These are phyloP conservation scores for Asobara japonica DNA, from an alignment of 1,140 invertebrate genomes.

Conservation along the genomic window DNA sequence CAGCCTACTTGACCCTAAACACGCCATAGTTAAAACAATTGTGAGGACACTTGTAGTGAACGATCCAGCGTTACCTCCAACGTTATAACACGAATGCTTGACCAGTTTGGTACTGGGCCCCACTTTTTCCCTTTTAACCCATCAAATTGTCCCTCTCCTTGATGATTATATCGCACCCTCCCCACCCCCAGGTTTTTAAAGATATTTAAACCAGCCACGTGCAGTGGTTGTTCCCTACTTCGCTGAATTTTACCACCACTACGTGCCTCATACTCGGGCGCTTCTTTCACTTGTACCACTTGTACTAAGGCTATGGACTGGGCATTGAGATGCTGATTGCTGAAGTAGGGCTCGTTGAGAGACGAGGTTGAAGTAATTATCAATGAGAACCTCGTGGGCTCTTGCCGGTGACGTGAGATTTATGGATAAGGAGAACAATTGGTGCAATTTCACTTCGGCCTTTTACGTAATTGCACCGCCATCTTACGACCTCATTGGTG, in stretches of 20 bases:
- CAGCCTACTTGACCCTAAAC: conserved; percentile 75
- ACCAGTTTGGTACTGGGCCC: background rate
- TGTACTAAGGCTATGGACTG: too few species aligned
- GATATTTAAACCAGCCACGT: conserved; percentile 15
- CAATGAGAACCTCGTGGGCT: too few species aligned
- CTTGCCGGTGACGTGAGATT: too few species aligned
- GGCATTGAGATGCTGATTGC: too few species aligned
- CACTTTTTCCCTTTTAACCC: conserved; percentile 15
- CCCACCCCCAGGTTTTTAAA: background rate
- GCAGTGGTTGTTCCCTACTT: background rate
- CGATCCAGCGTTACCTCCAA: background rate
- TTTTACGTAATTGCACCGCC: too few species aligned
- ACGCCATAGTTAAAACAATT: conserved; percentile 68
- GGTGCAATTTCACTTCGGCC: too few species aligned
- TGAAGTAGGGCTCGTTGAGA: too few species aligned
- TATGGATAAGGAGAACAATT: too few species aligned
- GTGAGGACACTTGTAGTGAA: background rate
- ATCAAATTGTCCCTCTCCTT: conserved; percentile 6
- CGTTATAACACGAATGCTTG: background rate
- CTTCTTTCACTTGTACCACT: background rate
- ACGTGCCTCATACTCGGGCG: background rate
- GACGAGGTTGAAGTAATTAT: background rate
- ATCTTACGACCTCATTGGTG: too few species aligned
- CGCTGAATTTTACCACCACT: background rate
- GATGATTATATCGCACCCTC: background rate